Evolutionary conservation across 2,113 vertebrate genomes (phyloP), one percentile per base, ranked within the genome.

Genomic region (Lepisosteus oculatus): DNA sequence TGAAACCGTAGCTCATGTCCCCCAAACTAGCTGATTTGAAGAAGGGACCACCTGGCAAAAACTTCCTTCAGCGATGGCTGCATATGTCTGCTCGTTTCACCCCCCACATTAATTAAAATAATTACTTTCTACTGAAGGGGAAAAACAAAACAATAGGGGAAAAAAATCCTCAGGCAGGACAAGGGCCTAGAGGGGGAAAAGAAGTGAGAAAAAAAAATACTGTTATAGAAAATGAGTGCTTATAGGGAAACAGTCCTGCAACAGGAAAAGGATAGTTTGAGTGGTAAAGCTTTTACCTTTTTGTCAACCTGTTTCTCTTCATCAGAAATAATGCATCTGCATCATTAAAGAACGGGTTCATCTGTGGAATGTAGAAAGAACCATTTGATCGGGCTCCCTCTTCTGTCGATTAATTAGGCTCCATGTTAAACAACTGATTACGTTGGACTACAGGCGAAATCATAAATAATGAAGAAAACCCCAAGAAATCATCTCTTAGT

Each of bases 21-120:
- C 57, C 65, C 13, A 57, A 69, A 76, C 56, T 68, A 76, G 72
- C 45, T 69, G 66, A 62, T 66, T 67, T 65, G 70, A 65, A 71
- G 78, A 81, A 68, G 78, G 65, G 75, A 75, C 76, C 81, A 85
- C 83, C 83, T 85, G 83, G 83, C 74, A 63, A 76, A 78, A 74
- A 71, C 63, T 72, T 78, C 76, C 79, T 79, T 78, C 73, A 80
- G 79, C 76, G 78, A 71, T 77, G 64, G 63, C 73, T 77, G 75
- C 77, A 80, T 74, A 83, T 80, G 79, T 76, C 79, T 81, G 77
- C 76, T 74, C 70, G 76, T 72, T 72, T 77, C 68, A 67, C 74
- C 74, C 29, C 72, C 75, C 74, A 63, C 62, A 70, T 72, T 79
- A 75, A 83, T 81, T 80, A 76, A 65, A 80, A 76, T 78, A 81